Evolutionary conservation across 2,113 vertebrate genomes (phyloP).

Genomic region (Leptosomus discolor): DNA sequence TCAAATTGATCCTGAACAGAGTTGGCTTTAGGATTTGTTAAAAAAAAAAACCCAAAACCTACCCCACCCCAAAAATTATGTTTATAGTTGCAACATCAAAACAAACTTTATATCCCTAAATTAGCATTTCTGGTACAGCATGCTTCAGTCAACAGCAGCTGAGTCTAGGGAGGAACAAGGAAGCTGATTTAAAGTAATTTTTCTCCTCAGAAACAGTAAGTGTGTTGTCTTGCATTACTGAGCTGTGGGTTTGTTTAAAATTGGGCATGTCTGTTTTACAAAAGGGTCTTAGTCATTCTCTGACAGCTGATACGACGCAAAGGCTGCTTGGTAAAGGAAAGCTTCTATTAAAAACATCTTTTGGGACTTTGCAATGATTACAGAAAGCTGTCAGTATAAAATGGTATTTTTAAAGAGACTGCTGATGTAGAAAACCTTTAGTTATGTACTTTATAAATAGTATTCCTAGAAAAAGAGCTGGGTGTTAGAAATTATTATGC

Average conservation of each 20-base stretch:
- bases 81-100: background rate
- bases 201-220: background rate
- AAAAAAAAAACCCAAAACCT: background rate
- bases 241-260: constrained; percentile 25
- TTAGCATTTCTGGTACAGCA: background rate
- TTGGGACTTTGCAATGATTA: background rate
- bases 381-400: background rate
- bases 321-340: background rate
- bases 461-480: background rate
- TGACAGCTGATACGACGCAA: background rate
- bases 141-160: background rate
- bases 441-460: background rate
- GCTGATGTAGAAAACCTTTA: background rate
- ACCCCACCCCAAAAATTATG: background rate
- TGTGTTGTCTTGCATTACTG: constrained; percentile 20
- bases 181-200: background rate
- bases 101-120: background rate
- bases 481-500: background rate
- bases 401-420: background rate
- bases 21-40: background rate
- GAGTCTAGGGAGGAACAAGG: background rate
- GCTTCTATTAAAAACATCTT: constrained; percentile 10
- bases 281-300: background rate
- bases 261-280: background rate
- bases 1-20: background rate